A percentile compares a stretch with the other conserved stretches of the same genome.
phyloP scores from a whole-genome alignment of 2,888 invertebrate genomes.

The Leptopterna dolabrata region DNA sequence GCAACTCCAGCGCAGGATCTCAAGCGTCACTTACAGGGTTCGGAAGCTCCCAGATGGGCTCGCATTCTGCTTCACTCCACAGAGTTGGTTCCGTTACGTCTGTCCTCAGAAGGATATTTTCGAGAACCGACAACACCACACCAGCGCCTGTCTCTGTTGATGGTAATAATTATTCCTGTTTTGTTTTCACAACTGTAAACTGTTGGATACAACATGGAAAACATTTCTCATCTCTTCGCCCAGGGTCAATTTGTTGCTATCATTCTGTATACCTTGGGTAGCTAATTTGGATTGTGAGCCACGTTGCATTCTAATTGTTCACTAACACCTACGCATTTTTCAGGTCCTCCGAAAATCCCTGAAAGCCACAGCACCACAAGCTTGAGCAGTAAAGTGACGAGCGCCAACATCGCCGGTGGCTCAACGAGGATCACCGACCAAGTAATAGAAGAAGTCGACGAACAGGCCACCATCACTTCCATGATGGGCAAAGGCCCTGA shows the following conservation, averaged over 20 bases:
- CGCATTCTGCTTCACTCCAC: conserved; percentile 72
- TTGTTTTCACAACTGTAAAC: neutral
- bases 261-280: no score
- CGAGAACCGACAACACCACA: conserved; percentile 73
- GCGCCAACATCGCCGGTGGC: conserved; percentile 53
- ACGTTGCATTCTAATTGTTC: no score
- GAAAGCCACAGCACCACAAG: conserved; percentile 61
- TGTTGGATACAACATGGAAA: no score
- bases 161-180: conserved; percentile 19
- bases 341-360: conserved; percentile 11
- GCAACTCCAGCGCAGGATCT: conserved; percentile 67
- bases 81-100: conserved; percentile 83
- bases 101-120: conserved; percentile 80
- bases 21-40: conserved; percentile 65
- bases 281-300: no score
- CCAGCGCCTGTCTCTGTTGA: conserved; percentile 62
- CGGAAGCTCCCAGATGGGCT: conserved; percentile 59
- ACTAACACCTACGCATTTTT: neutral
- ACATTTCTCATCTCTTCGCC: no score
- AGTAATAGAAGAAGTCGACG: conserved; percentile 75
- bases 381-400: conserved; percentile 56
- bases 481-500: conserved; percentile 66
- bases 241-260: no score
- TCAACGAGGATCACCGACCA: conserved; percentile 73
- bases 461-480: conserved; percentile 84